Evolutionary conservation across 1,140 invertebrate species (phyloP).

Genomic region (Camponotus vicinus): DNA sequence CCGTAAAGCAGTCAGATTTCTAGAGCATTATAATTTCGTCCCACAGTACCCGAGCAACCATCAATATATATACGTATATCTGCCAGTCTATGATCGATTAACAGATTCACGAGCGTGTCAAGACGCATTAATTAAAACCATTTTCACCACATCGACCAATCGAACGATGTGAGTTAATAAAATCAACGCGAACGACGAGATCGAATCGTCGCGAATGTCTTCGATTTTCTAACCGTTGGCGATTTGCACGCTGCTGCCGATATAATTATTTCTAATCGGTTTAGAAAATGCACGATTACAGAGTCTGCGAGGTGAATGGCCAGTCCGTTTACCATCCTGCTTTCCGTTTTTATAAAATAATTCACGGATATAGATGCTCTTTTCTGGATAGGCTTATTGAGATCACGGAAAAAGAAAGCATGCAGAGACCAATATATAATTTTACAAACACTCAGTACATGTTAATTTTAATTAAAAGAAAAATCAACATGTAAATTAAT

Average conservation of each 20-base stretch:
- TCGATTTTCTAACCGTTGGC: slow-evolving; percentile 61
- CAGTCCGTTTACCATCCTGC: slow-evolving; percentile 41
- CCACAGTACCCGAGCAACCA: background rate
- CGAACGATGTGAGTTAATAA: slow-evolving; percentile 54
- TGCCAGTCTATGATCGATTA: slow-evolving; percentile 30
- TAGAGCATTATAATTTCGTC: slow-evolving; percentile 28
- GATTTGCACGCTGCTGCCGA: slow-evolving; percentile 11
- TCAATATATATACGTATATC: background rate
- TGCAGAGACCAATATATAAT: background rate
- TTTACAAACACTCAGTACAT: background rate
- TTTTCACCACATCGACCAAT: slow-evolving; percentile 53
- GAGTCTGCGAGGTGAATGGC: slow-evolving; percentile 35
- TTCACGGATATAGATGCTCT: background rate
- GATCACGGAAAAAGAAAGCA: background rate
- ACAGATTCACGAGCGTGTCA: background rate
- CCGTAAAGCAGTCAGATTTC: background rate
- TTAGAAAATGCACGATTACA: slow-evolving; percentile 68
- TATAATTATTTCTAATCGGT: slow-evolving; percentile 73
- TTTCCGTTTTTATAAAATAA: slow-evolving; percentile 35
- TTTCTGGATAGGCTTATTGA: background rate
- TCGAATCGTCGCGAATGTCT: slow-evolving; percentile 2
- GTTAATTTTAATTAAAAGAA: background rate
- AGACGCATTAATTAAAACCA: slow-evolving; percentile 36
- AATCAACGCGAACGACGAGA: slow-evolving; percentile 21
- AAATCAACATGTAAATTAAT: background rate